Conservation (phyloP, 30 jellyfish, hydroid and myxozoan species). For the Catostylus mosaicus region DNA sequence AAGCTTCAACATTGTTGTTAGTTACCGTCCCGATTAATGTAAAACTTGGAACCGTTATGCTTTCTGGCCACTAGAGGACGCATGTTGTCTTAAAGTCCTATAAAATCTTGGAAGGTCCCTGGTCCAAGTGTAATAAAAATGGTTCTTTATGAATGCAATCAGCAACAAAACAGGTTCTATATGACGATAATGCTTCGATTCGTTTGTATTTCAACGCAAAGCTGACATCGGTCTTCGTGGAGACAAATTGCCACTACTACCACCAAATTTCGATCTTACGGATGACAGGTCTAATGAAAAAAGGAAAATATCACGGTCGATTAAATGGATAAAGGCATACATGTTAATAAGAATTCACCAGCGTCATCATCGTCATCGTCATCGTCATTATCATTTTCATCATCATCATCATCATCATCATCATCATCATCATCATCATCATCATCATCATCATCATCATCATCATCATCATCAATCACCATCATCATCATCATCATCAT, state of each 20-base stretch:
- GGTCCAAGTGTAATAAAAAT: no score
- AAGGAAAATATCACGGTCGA: neutral
- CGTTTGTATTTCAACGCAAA: neutral
- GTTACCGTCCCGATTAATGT: no score
- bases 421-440: neutral
- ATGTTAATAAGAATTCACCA: neutral
- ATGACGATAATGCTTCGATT: neutral
- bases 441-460: neutral
- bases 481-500: neutral
- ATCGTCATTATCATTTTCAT: neutral
- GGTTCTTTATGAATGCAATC: no score
- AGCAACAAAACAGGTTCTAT: no score
- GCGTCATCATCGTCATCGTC: neutral
- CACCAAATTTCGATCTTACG: slow-evolving; percentile 60
- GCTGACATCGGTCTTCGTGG: slow-evolving; percentile 78
- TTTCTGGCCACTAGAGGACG: no score
- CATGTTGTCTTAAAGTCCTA: no score
- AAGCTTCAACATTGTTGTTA: no score
- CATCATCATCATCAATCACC: no score
- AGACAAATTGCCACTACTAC: slow-evolving; percentile 66
- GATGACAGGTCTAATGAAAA: slow-evolving; percentile 45
- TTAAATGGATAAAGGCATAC: no score
- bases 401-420: neutral
- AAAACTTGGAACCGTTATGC: no score
- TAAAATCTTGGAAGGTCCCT: no score